Evolutionary conservation across 2,113 vertebrate genomes (phyloP).

Genomic region (Australoheros scitulus): DNA sequence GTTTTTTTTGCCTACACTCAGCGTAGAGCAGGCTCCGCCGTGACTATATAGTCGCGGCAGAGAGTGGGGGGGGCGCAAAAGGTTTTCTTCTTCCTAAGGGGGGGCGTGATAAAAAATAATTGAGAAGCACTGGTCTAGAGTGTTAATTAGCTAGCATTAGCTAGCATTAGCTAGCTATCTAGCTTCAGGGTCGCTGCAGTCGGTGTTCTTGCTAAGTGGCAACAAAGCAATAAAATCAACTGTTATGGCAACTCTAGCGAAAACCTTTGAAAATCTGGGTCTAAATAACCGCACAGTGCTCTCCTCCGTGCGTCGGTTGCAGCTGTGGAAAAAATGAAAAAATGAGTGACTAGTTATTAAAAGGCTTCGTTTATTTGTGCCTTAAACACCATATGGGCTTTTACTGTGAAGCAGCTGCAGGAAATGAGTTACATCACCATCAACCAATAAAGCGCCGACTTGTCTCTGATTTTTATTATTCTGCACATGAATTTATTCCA

Average conservation of each 20-base stretch:
- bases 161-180: not conserved
- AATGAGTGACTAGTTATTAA: too few relatives aligned
- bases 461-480: rapidly evolving
- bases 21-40: too few relatives aligned
- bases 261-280: not conserved
- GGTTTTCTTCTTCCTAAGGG: too few relatives aligned
- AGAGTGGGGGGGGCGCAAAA: too few relatives aligned
- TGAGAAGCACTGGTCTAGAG: too few relatives aligned
- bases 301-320: not conserved
- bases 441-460: not conserved
- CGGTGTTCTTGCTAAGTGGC: not conserved
- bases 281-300: not conserved
- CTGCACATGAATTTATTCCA: not conserved
- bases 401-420: not conserved
- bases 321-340: not conserved
- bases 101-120: too few relatives aligned
- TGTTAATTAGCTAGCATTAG: not conserved
- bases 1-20: too few relatives aligned
- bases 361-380: too few relatives aligned
- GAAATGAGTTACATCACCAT: not conserved
- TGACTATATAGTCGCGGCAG: too few relatives aligned
- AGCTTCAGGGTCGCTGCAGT: not conserved
- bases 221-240: not conserved
- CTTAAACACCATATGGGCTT: not conserved
- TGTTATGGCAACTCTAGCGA: not conserved